Evolutionary conservation across 2,797 vertebrate genomes (phyloP).

Genomic region (Molossus molossus): DNA sequence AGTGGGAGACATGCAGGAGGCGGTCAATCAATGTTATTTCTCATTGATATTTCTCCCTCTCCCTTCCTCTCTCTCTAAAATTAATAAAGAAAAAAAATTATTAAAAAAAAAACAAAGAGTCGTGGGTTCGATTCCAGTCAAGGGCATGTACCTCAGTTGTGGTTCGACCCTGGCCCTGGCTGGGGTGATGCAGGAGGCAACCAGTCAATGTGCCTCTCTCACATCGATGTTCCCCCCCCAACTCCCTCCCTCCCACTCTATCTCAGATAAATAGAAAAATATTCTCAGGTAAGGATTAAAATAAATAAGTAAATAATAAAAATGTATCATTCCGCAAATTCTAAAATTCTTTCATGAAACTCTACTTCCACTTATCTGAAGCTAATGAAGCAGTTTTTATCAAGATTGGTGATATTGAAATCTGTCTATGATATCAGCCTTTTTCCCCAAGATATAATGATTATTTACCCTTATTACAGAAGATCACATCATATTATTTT

Average conservation of each 20-base stretch:
- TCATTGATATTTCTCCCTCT: no score
- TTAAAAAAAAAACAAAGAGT: no score
- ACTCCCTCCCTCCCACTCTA: no score
- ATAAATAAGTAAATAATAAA: not conserved
- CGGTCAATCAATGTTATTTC: no score
- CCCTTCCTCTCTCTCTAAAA: no score
- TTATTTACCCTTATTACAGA: slow-evolving; percentile 60
- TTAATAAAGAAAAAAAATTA: no score
- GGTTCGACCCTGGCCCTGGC: no score
- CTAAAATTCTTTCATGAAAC: slow-evolving; percentile 75
- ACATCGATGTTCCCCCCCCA: not conserved
- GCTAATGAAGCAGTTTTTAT: slow-evolving; percentile 4
- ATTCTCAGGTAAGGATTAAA: no score
- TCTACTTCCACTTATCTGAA: slow-evolving; percentile 48
- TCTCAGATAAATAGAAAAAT: no score
- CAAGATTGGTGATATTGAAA: slow-evolving; percentile 48
- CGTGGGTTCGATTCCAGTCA: not conserved
- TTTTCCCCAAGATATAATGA: slow-evolving; percentile 34
- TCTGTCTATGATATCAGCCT: slow-evolving; percentile 27
- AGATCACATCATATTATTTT: slow-evolving; percentile 10
- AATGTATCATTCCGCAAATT: slow-evolving; percentile 58
- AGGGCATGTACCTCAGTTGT: no score
- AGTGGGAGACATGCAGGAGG: no score
- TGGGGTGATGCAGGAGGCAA: not conserved
- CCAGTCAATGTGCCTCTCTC: not conserved